Conservation (phyloP, 2,113 vertebrate species). For the Pholis gunnellus region DNA sequence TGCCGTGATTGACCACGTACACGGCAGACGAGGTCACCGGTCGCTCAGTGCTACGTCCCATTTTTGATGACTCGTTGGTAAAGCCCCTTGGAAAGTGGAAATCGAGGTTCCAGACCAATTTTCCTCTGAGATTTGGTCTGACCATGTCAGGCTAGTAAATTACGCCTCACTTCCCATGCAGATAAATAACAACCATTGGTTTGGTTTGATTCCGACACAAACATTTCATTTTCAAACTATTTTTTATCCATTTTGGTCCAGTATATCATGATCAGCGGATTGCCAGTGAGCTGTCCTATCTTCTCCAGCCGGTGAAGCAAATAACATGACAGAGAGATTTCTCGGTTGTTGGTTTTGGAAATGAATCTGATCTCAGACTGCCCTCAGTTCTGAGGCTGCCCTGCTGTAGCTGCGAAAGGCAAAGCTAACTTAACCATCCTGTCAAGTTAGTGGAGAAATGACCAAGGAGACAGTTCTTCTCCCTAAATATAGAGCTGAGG, state of each 20-base stretch:
- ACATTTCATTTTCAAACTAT: not conserved
- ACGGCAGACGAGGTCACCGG: too few relatives aligned
- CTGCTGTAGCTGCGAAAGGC: not conserved
- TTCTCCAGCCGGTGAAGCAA: not conserved
- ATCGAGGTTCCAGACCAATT: too few relatives aligned
- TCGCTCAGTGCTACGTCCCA: too few relatives aligned
- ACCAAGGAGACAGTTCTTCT: conserved; percentile 1
- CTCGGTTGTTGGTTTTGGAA: not conserved
- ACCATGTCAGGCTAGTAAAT: not conserved
- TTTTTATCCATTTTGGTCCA: not conserved
- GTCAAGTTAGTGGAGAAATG: conserved; percentile 25
- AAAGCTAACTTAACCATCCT: not conserved
- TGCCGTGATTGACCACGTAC: too few relatives aligned
- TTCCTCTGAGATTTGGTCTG: too few relatives aligned
- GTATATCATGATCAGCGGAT: not conserved
- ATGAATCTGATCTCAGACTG: not conserved
- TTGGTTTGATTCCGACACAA: not conserved
- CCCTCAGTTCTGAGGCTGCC: not conserved
- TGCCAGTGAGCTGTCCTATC: not conserved
- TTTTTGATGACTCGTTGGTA: too few relatives aligned
- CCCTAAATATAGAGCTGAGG: conserved; percentile 6
- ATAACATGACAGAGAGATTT: conserved; percentile 17
- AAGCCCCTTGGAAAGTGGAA: too few relatives aligned
- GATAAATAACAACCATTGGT: not conserved
- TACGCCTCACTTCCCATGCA: not conserved